Evolutionary conservation across 2,797 vertebrate genomes (phyloP), one percentile per base, ranked within the genome.

Genomic region (Semotilus atromaculatus): DNA sequence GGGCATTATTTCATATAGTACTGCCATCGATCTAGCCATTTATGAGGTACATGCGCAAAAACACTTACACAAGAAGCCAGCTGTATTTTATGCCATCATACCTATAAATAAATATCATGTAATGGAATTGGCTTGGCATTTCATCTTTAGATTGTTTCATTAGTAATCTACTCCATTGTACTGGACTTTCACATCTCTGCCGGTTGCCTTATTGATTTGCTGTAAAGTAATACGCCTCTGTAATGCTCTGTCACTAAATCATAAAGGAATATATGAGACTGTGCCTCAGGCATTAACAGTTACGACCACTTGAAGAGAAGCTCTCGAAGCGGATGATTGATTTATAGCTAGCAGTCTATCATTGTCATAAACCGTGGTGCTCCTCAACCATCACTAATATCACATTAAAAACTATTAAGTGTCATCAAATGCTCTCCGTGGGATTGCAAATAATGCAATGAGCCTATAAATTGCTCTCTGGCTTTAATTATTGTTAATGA

Each of bases 11-110:
- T 97, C 1, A 31, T 18, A 55, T 55, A 9, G 98, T 0, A 97
- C 98, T 76, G 97, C 97, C 29, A 99, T 99, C 48, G 97, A 99
- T 80, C 95, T 99, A 88, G 96, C 96, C 40, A 94, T 98, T 83
- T 99, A 99, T 85, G 97, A 99, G 97, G 97, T 99, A 72, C 79
- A 91, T 55, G 90, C 7, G 21, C 11, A 31, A 81, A 36, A 85
- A 80, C 19, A 73, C 16, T 40, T 4, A 53, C 34, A 40, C 29
- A 26, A 53, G 38, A 78, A 80, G 40, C 38, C 43, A 26, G 16
- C 14, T 0, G 31, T 4, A 64, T 43, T 80, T 79, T 45, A 53
- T 43, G 36, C 34, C 31, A 11, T 19, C 53, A 48, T 53, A n/a
- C 40, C 64, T 55, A 70, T 74, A 58, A 36, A 55, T 80, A 60